A percentile compares a stretch with the other conserved stretches of the same genome.
Evolutionary conservation across 2,888 invertebrate genomes (phyloP).

Genomic region (Choristoneura rosaceana): DNA sequence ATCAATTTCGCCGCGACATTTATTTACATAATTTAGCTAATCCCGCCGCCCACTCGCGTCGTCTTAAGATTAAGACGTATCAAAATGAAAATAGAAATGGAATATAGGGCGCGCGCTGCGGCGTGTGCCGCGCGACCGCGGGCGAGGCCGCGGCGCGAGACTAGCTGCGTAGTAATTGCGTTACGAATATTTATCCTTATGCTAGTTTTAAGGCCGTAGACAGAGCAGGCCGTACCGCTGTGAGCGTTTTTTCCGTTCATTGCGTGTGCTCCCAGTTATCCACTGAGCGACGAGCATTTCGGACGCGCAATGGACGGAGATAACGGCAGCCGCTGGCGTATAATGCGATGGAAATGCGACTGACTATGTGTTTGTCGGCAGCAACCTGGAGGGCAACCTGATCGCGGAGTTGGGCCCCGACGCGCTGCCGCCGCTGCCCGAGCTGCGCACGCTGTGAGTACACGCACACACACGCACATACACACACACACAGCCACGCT

Average conservation of each 20-base stretch:
- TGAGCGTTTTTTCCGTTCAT: too few species aligned
- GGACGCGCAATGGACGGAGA: too few species aligned
- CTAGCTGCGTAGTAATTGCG: background rate
- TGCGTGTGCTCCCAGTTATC: too few species aligned
- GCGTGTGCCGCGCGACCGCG: background rate
- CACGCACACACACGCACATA: too few species aligned
- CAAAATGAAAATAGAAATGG: constrained; percentile 34
- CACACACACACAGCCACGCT: too few species aligned
- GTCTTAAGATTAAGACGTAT: constrained; percentile 35
- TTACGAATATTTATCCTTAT: background rate
- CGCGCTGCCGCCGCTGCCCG: constrained; percentile 89
- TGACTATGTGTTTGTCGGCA: constrained; percentile 61
- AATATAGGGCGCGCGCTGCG: constrained; percentile 29
- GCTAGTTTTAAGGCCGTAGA: too few species aligned
- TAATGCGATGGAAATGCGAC: background rate
- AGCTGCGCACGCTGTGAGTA: constrained; percentile 93
- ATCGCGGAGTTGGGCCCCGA: constrained; percentile 88
- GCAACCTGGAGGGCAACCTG: constrained; percentile 91
- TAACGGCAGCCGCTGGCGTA: too few species aligned
- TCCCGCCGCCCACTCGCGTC: constrained; percentile 29
- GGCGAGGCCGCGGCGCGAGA: background rate
- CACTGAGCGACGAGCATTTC: too few species aligned
- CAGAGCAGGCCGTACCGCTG: too few species aligned
- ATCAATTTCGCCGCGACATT: constrained; percentile 24
- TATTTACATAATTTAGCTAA: constrained; percentile 32